phyloP scores from a whole-genome alignment of 2,888 invertebrate genomes.

The Mycogona germanica region DNA sequence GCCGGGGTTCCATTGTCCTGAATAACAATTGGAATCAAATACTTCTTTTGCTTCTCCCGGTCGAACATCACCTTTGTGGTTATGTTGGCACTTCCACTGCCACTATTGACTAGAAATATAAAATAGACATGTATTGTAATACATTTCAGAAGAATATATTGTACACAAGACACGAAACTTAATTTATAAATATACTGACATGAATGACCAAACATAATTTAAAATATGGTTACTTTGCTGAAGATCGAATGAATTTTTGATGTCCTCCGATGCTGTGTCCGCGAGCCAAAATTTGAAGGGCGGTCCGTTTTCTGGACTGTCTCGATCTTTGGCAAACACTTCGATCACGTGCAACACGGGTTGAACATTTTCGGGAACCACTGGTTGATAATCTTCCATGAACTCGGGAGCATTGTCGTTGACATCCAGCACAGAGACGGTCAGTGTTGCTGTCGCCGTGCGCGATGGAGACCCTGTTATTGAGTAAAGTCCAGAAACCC shows the following conservation, averaged over 20 bases:
- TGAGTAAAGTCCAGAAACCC: background rate
- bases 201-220: too few species aligned
- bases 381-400: slow-evolving; percentile 25
- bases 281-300: slow-evolving; percentile 66
- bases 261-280: slow-evolving; percentile 50
- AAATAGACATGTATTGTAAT: too few species aligned
- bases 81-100: slow-evolving; percentile 43
- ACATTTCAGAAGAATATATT: too few species aligned
- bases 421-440: slow-evolving; percentile 27
- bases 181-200: too few species aligned
- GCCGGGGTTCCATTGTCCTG: slow-evolving; percentile 66
- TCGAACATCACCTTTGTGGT: slow-evolving; percentile 65
- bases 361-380: slow-evolving; percentile 31
- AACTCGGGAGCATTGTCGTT: slow-evolving; percentile 29
- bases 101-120: slow-evolving; percentile 38
- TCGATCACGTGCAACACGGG: slow-evolving; percentile 50
- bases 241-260: slow-evolving; percentile 44
- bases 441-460: slow-evolving; percentile 26
- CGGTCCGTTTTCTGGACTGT: slow-evolving; percentile 50
- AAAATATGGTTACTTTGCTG: slow-evolving; percentile 32
- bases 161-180: too few species aligned
- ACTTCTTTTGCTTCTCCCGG: slow-evolving; percentile 74
- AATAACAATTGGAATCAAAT: slow-evolving; percentile 76
- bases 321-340: slow-evolving; percentile 24
- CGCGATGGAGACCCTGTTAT: slow-evolving; percentile 24